phyloP scores from a whole-genome alignment of 35 echinoderm and acorn worm species.

The Hemicentrotus pulcherrimus region DNA sequence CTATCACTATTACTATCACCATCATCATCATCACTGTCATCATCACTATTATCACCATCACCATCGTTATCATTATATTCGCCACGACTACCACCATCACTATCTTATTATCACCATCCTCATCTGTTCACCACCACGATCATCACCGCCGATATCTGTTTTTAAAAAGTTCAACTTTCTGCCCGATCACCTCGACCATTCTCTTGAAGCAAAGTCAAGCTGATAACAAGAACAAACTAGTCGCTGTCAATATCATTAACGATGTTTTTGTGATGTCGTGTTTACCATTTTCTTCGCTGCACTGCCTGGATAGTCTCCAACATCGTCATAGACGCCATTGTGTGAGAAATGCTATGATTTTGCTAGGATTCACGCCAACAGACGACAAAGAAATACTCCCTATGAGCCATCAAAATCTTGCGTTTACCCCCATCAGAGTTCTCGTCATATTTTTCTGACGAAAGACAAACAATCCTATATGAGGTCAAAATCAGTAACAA shows the following conservation, averaged over 20 bases:
- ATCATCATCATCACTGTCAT: background rate
- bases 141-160: no score
- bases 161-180: no score
- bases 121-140: no score
- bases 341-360: background rate
- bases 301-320: background rate
- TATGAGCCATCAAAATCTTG: background rate
- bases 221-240: no score
- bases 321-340: conserved; percentile 9
- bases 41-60: background rate
- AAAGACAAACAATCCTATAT: background rate
- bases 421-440: background rate
- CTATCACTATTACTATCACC: background rate
- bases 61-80: background rate
- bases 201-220: no score
- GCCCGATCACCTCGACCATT: no score
- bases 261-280: no score
- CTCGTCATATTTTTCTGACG: background rate
- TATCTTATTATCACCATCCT: no score
- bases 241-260: no score
- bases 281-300: conserved; percentile 34
- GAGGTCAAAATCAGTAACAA: background rate
- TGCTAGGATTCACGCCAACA: no score
- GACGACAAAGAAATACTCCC: background rate
- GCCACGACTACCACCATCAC: no score